phyloP scores from a whole-genome alignment of 1,140 invertebrate species.

The Platyura marginata region DNA sequence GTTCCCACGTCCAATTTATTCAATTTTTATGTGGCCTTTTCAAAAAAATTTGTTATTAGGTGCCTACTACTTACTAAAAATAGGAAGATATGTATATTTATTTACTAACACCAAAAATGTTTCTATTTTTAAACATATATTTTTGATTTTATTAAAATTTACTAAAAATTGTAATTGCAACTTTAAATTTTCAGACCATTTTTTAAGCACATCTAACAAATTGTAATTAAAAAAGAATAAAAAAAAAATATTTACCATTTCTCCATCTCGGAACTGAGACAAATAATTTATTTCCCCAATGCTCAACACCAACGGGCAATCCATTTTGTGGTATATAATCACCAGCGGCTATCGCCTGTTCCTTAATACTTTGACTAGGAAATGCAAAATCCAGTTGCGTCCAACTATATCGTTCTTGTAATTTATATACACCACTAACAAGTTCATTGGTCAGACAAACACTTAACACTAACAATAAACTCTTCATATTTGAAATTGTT shows the following conservation, averaged over 20 bases:
- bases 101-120: too few relatives aligned
- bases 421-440: constrained; percentile 28
- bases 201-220: too few relatives aligned
- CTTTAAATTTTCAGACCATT: too few relatives aligned
- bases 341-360: constrained; percentile 39
- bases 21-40: too few relatives aligned
- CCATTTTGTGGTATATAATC: constrained; percentile 51
- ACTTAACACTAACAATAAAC: constrained; percentile 12
- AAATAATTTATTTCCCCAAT: constrained; percentile 58
- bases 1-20: too few relatives aligned
- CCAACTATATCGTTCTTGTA: constrained; percentile 54
- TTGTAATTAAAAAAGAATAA: too few relatives aligned
- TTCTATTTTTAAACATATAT: too few relatives aligned
- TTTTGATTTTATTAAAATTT: too few relatives aligned
- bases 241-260: constrained; percentile 25
- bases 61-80: too few relatives aligned
- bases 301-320: constrained; percentile 58
- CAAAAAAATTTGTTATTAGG: too few relatives aligned
- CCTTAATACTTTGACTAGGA: constrained; percentile 34
- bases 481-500: constrained; percentile 12
- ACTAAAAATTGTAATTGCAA: too few relatives aligned
- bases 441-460: constrained; percentile 9
- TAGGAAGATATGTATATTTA: too few relatives aligned
- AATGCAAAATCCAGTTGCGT: constrained; percentile 55
- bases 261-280: constrained; percentile 59